These are phyloP conservation scores for Blennius ocellaris DNA, from an alignment of 2,113 vertebrate genomes.

Conservation along the genomic window DNA sequence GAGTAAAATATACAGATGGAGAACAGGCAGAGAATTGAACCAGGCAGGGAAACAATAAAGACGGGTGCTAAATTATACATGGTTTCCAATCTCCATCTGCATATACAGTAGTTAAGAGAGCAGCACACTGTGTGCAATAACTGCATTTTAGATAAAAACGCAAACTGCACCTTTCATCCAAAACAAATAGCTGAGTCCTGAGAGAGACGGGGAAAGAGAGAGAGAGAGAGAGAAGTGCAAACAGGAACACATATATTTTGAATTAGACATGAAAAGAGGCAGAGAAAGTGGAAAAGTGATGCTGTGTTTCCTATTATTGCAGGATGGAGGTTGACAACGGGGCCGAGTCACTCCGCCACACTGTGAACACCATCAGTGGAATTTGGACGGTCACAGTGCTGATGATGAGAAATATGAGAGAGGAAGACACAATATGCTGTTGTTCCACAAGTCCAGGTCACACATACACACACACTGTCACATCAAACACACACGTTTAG, in stretches of 20 bases:
- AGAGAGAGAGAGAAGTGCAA: conserved; percentile 28
- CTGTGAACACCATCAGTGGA: conserved; percentile 60
- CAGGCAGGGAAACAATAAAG: no score
- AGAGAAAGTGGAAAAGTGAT: conserved; percentile 73
- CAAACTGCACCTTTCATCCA: conserved; percentile 25
- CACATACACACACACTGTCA: not conserved
- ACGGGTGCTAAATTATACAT: not conserved
- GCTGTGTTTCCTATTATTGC: conserved; percentile 78
- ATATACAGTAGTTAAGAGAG: not conserved
- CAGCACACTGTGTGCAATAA: conserved; percentile 4
- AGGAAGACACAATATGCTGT: conserved; percentile 61
- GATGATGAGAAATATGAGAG: conserved; percentile 77
- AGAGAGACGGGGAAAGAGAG: not conserved
- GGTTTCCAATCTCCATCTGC: not conserved
- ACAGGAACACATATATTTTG: conserved; percentile 68
- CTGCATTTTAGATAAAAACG: conserved; percentile 4
- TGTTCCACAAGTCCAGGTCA: conserved; percentile 63
- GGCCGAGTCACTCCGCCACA: conserved; percentile 27
- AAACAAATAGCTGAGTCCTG: conserved; percentile 36
- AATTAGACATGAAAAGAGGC: conserved; percentile 54
- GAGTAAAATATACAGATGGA: conserved; percentile 1
- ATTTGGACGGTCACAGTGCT: conserved; percentile 63
- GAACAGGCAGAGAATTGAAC: not conserved
- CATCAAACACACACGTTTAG: not conserved
- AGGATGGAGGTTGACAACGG: conserved; percentile 64